These are phyloP conservation scores for Muscina levida DNA, from an alignment of 2,888 invertebrate genomes.

Conservation along the genomic window DNA sequence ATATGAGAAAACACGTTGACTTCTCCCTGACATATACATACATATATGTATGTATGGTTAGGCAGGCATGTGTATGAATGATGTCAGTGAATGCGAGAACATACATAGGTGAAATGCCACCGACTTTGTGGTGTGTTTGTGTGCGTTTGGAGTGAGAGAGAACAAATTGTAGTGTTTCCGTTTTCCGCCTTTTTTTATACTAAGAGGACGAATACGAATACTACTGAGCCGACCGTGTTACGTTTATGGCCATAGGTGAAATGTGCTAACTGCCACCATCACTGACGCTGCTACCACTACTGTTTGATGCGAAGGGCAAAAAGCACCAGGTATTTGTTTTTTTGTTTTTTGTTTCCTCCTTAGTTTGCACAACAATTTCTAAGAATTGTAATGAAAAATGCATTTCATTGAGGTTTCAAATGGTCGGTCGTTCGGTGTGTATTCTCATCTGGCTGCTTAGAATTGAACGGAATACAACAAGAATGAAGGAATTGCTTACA, in stretches of 20 bases:
- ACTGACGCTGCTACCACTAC: background rate
- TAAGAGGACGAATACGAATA: slow-evolving; percentile 2
- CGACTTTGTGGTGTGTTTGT: background rate
- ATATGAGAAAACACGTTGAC: slow-evolving; percentile 1
- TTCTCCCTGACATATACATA: no score
- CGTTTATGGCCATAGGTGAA: slow-evolving; percentile 21
- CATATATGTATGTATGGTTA: no score
- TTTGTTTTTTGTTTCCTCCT: no score
- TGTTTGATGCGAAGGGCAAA: background rate
- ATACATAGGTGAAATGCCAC: no score
- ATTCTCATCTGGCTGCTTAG: background rate
- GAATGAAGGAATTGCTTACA: background rate
- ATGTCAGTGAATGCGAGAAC: background rate
- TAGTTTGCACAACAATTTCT: background rate
- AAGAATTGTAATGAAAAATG: slow-evolving; percentile 5
- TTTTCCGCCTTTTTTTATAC: slow-evolving; percentile 39
- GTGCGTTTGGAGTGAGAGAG: slow-evolving; percentile 32
- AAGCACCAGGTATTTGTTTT: background rate
- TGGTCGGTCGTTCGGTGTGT: no score
- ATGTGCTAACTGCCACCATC: slow-evolving; percentile 23
- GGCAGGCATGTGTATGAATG: no score
- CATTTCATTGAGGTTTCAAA: slow-evolving; percentile 23
- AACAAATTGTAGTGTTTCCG: slow-evolving; percentile 60
- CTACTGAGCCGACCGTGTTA: slow-evolving; percentile 10
- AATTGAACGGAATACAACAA: background rate